Percentiles rank a stretch among this genome's conserved stretches.
Conservation (phyloP, 2,888 invertebrate species). For the Pollenia amentaria region DNA sequence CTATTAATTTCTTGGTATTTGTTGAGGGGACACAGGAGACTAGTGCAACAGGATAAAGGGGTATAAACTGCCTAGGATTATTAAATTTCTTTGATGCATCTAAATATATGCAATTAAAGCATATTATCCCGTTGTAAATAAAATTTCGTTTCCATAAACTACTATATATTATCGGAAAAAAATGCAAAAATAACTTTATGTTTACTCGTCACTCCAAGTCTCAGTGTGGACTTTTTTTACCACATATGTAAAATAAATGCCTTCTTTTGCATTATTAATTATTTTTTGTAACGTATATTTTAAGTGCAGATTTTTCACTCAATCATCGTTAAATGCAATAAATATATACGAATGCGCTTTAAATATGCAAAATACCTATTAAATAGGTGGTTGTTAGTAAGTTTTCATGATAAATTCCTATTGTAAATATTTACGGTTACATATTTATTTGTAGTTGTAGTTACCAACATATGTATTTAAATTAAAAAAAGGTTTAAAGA, state of each 20-base stretch:
- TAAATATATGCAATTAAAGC: too few relatives aligned
- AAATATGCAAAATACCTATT: slow-evolving; percentile 51
- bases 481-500: neutral
- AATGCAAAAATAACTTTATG: neutral
- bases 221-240: slow-evolving; percentile 23
- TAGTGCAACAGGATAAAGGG: neutral
- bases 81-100: too few relatives aligned
- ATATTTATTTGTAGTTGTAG: neutral
- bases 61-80: neutral
- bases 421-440: slow-evolving; percentile 25
- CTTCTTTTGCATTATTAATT: slow-evolving; percentile 45
- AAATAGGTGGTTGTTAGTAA: slow-evolving; percentile 51
- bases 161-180: too few relatives aligned
- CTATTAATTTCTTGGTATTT: slow-evolving; percentile 26
- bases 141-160: too few relatives aligned
- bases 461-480: neutral
- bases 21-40: neutral
- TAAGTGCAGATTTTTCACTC: slow-evolving; percentile 47
- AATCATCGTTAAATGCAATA: slow-evolving; percentile 38
- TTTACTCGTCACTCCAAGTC: neutral
- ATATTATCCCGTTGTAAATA: too few relatives aligned
- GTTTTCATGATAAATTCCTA: slow-evolving; percentile 14
- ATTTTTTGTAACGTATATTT: slow-evolving; percentile 25
- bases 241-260: neutral
- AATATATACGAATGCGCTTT: slow-evolving; percentile 23